phyloP scores from a whole-genome alignment of 2,797 vertebrate genomes.

The Euthynnus affinis region DNA sequence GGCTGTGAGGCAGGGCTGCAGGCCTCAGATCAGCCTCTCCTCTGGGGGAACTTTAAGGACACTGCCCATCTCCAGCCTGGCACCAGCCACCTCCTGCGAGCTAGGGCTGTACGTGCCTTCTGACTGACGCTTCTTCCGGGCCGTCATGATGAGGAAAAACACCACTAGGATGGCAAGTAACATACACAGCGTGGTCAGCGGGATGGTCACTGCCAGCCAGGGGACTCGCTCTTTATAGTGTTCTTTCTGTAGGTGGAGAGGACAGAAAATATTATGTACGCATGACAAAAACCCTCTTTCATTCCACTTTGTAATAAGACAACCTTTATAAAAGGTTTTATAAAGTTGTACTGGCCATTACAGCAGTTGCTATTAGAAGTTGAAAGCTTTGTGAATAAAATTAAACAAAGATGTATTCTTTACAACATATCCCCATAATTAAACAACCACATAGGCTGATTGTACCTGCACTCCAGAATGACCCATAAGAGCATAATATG shows the following conservation, averaged over 20 bases:
- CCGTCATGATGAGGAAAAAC: slow-evolving; percentile 92
- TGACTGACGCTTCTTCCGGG: slow-evolving; percentile 95
- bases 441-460: no score
- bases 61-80: slow-evolving; percentile 97
- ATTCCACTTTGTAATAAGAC: not conserved
- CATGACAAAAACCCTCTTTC: not conserved
- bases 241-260: slow-evolving; percentile 87
- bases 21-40: slow-evolving; percentile 93
- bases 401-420: no score
- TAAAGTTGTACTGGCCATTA: no score
- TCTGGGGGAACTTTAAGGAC: slow-evolving; percentile 98
- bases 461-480: no score
- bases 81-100: slow-evolving; percentile 96
- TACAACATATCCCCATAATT: no score
- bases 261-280: not conserved
- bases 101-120: slow-evolving; percentile 99
- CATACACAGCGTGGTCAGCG: slow-evolving; percentile 91
- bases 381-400: no score
- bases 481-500: no score
- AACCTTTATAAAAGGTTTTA: no score
- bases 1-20: slow-evolving; percentile 3
- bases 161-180: slow-evolving; percentile 90
- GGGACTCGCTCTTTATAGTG: slow-evolving; percentile 86
- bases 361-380: no score
- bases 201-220: slow-evolving; percentile 92